Evolutionary conservation across 2,113 vertebrate genomes (phyloP).

Genomic region (Gobio gobio): DNA sequence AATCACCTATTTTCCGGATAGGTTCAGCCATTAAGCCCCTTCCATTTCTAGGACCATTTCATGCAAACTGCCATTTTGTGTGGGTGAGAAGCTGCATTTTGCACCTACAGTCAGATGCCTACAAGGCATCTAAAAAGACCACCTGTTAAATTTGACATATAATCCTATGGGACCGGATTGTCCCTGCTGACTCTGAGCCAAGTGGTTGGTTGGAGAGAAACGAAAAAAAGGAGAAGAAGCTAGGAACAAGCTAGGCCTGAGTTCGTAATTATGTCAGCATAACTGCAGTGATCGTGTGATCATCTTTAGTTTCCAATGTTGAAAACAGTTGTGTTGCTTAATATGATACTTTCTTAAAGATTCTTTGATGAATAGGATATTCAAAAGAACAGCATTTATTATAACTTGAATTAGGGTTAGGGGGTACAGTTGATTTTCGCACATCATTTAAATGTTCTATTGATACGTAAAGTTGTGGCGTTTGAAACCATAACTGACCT

Average conservation of each 20-base stretch:
- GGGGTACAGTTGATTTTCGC: background rate
- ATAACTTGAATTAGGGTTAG: background rate
- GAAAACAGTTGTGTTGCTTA: background rate
- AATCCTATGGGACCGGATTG: background rate
- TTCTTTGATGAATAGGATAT: background rate
- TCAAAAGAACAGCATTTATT: too few species aligned
- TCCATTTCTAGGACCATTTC: background rate
- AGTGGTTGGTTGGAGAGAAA: background rate
- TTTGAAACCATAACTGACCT: background rate
- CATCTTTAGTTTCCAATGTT: background rate
- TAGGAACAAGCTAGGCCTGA: background rate
- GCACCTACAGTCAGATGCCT: background rate
- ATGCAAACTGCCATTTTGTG: background rate
- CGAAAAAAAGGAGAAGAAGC: too few species aligned
- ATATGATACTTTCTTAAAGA: background rate
- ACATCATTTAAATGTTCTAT: background rate
- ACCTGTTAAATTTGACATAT: background rate
- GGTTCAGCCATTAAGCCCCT: background rate
- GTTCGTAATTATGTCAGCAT: background rate
- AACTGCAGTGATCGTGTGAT: background rate
- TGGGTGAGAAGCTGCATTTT: background rate
- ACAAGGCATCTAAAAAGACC: too few species aligned
- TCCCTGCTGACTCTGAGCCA: background rate
- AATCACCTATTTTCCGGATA: background rate
- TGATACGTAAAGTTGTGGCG: background rate